Evolutionary conservation across 2,888 invertebrate species (phyloP).

Genomic region (Protonemura montana): DNA sequence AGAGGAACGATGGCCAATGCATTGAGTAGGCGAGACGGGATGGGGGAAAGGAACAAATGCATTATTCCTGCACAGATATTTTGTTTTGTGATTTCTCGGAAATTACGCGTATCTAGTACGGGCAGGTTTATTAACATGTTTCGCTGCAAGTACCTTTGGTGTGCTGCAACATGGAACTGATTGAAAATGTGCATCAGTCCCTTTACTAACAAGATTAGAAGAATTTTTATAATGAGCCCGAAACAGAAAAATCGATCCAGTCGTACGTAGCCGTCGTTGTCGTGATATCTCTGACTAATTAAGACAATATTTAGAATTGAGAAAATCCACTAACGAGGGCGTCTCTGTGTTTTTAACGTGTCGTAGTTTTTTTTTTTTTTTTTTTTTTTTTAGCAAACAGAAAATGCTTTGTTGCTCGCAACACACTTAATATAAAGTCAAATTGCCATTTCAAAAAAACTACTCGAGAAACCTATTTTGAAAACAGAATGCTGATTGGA

Average conservation of each 20-base stretch:
- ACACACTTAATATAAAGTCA: background rate
- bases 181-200: background rate
- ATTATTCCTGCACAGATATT: too few relatives aligned
- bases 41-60: too few relatives aligned
- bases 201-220: background rate
- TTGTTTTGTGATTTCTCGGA: too few relatives aligned
- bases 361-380: too few relatives aligned
- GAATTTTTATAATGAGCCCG: background rate
- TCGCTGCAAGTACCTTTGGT: background rate
- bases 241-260: background rate
- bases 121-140: background rate
- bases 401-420: background rate
- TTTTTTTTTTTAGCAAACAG: background rate
- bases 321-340: background rate
- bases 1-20: too few relatives aligned
- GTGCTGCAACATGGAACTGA: background rate
- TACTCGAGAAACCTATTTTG: background rate
- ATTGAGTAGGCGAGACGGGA: too few relatives aligned
- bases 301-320: background rate
- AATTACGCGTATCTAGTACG: too few relatives aligned
- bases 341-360: too few relatives aligned
- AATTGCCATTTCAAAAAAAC: slow-evolving; percentile 3
- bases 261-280: background rate
- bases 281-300: background rate
- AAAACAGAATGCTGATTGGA: slow-evolving; percentile 12